Conservation (phyloP, 2,113 vertebrate species). For the Rhea pennata region DNA sequence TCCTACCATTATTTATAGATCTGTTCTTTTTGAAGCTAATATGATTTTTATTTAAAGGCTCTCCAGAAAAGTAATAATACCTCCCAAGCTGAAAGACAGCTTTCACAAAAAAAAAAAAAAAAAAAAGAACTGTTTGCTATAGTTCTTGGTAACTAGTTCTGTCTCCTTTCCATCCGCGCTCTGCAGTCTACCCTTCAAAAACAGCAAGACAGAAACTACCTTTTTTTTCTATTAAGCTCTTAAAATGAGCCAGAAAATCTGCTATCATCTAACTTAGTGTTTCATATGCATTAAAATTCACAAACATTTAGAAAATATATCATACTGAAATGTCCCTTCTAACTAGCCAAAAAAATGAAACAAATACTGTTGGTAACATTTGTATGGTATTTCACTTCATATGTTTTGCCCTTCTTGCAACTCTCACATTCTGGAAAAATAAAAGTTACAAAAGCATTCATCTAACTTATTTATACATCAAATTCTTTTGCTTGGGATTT, state of each 20-base stretch:
- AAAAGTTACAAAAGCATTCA: too few species aligned
- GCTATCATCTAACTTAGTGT: not conserved
- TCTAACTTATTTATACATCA: too few species aligned
- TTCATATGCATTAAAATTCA: not conserved
- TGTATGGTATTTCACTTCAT: too few species aligned
- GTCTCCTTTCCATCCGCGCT: not conserved
- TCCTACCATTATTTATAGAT: not conserved
- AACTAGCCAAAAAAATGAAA: not conserved
- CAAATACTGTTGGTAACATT: not conserved
- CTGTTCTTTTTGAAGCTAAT: not conserved
- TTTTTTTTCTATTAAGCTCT: not conserved
- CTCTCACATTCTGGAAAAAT: too few species aligned
- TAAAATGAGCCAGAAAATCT: not conserved
- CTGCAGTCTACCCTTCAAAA: not conserved
- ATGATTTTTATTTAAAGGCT: not conserved
- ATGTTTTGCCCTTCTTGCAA: too few species aligned
- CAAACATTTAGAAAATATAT: not conserved
- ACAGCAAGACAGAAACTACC: not conserved
- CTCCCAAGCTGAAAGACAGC: not conserved
- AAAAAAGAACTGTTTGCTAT: not conserved
- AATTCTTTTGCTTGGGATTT: too few species aligned
- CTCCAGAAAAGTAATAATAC: not conserved
- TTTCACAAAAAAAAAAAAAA: not conserved
- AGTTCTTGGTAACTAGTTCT: not conserved
- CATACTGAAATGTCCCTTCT: not conserved